phyloP scores from a whole-genome alignment of 2,113 vertebrate species.

The Galbula dea region DNA sequence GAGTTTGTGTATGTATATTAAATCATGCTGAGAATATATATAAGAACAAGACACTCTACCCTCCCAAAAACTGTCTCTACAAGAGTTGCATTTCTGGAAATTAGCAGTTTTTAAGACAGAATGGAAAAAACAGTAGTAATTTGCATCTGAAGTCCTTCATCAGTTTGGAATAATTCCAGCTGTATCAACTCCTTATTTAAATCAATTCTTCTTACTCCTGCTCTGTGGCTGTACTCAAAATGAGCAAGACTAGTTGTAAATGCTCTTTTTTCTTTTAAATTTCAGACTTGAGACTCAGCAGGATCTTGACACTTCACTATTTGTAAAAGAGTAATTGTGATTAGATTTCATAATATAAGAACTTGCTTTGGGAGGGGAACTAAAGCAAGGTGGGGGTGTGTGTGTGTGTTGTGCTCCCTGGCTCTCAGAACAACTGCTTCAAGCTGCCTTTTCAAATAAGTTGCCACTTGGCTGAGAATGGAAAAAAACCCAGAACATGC shows the following conservation, averaged over 20 bases:
- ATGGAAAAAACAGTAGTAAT: constrained; percentile 11
- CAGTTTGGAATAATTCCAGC: constrained; percentile 7
- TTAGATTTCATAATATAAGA: constrained; percentile 35
- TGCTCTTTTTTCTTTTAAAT: not conserved
- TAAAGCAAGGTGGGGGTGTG: not conserved
- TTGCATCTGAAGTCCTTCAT: not conserved
- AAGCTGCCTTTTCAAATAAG: not conserved
- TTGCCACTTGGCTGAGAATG: not conserved
- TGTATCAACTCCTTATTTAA: constrained; percentile 11
- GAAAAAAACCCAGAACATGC: not conserved
- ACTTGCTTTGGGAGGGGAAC: not conserved
- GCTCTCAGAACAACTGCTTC: not conserved
- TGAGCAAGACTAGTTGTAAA: not conserved
- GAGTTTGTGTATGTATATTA: not conserved
- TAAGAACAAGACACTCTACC: not conserved
- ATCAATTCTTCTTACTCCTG: not conserved
- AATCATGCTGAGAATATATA: not conserved
- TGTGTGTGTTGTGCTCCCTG: constrained; percentile 2
- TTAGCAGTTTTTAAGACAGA: not conserved
- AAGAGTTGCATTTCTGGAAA: not conserved
- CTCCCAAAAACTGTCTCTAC: not conserved
- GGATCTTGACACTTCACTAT: constrained; percentile 29
- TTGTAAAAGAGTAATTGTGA: constrained; percentile 46
- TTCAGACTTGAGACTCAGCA: not conserved
- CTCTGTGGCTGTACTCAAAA: not conserved